phyloP scores from a whole-genome alignment of 2,888 invertebrate genomes.

The Polia nebulosa region DNA sequence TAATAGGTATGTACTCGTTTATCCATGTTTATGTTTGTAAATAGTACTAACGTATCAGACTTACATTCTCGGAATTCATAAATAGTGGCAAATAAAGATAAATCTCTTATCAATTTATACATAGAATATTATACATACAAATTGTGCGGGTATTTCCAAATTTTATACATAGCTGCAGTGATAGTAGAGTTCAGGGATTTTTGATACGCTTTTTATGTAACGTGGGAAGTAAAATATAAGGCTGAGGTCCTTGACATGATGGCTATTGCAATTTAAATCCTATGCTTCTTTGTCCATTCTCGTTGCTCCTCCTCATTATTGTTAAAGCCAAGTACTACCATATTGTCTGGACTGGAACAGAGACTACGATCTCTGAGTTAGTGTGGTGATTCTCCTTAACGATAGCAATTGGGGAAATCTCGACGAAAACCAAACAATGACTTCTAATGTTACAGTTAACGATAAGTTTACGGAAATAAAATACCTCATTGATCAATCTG shows the following conservation, averaged over 20 bases:
- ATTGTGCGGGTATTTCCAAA: slow-evolving; percentile 37
- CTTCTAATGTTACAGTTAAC: too few relatives aligned
- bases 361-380: too few relatives aligned
- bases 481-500: not conserved
- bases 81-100: slow-evolving; percentile 14
- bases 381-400: too few relatives aligned
- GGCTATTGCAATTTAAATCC: not conserved
- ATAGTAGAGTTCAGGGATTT: slow-evolving; percentile 38
- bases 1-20: too few relatives aligned
- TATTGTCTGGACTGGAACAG: too few relatives aligned
- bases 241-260: not conserved
- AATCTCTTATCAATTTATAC: slow-evolving; percentile 21
- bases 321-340: too few relatives aligned
- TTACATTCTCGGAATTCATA: slow-evolving; percentile 14
- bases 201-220: slow-evolving; percentile 8
- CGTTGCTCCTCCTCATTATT: too few relatives aligned
- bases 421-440: too few relatives aligned
- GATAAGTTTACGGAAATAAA: not conserved
- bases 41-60: not conserved
- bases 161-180: slow-evolving; percentile 4
- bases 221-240: not conserved
- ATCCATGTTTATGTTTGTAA: not conserved
- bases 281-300: too few relatives aligned
- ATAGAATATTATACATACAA: slow-evolving; percentile 2
- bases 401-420: too few relatives aligned